A percentile compares a stretch with the other conserved stretches of the same genome.
These are phyloP conservation scores for Python bivittatus DNA, from an alignment of 2,113 vertebrate species.

Conservation along the genomic window DNA sequence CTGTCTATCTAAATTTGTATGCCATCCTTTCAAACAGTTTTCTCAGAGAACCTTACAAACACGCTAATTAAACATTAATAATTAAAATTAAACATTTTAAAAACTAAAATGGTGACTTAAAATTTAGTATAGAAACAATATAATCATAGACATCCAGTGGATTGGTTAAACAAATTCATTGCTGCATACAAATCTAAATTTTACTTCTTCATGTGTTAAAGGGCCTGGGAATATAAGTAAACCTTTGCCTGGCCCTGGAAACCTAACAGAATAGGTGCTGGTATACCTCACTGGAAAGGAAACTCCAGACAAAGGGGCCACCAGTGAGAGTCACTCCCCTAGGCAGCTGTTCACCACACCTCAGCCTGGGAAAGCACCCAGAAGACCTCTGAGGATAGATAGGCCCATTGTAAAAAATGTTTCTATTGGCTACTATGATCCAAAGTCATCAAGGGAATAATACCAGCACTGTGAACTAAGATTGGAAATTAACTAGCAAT, in stretches of 20 bases:
- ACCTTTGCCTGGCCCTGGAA: background rate
- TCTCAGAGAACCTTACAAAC: background rate
- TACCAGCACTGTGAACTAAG: background rate
- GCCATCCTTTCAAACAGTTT: background rate
- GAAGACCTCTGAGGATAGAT: background rate
- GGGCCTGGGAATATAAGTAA: background rate
- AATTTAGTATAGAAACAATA: background rate
- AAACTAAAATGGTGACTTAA: background rate
- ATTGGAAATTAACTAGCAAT: background rate
- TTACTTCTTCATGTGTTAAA: background rate
- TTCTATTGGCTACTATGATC: background rate
- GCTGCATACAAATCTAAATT: background rate
- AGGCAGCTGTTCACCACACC: background rate
- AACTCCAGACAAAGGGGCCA: background rate
- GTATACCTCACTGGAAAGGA: background rate
- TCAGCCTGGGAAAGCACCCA: background rate
- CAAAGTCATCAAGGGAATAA: background rate
- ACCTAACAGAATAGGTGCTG: background rate
- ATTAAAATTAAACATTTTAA: background rate
- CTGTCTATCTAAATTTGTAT: background rate
- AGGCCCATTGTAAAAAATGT: background rate
- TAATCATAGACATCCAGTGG: background rate
- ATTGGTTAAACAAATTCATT: background rate
- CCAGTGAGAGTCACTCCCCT: background rate
- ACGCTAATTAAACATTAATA: background rate